These are phyloP conservation scores for Synergus japonicus DNA, from an alignment of 2,888 invertebrate species.

Conservation along the genomic window DNA sequence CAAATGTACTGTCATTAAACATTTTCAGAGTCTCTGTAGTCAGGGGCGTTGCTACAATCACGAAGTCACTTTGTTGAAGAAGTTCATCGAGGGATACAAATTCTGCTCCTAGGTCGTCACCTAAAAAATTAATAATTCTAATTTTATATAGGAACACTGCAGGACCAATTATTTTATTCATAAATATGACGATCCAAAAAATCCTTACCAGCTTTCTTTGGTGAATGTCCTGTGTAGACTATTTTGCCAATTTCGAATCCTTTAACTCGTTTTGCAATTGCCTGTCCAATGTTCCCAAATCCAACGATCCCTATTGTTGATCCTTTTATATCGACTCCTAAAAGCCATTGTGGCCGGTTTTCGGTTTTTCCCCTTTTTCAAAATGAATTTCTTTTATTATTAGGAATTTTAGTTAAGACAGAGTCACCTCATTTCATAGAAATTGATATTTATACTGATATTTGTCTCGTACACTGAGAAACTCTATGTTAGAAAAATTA, in stretches of 20 bases:
- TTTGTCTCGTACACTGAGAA: too few relatives aligned
- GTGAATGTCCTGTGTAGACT: conserved; percentile 85
- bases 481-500: too few relatives aligned
- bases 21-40: conserved; percentile 84
- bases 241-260: conserved; percentile 86
- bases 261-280: conserved; percentile 84
- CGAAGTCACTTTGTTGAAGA: conserved; percentile 85
- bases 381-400: not conserved
- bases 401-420: too few relatives aligned
- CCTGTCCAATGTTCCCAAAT: conserved; percentile 88
- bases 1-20: conserved; percentile 84
- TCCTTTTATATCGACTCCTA: conserved; percentile 87
- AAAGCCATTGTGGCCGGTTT: conserved; percentile 81
- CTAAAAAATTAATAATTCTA: conserved; percentile 57
- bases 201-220: conserved; percentile 64
- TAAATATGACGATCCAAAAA: not conserved
- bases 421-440: too few relatives aligned
- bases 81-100: conserved; percentile 84
- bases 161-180: not conserved
- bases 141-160: not conserved
- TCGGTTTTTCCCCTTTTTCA: not conserved
- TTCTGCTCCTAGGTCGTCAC: conserved; percentile 80
- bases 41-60: conserved; percentile 84
- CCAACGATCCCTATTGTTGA: conserved; percentile 91
- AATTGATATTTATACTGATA: too few relatives aligned